Base-by-base conservation (phyloP, 1,140 invertebrate species). In the Ceratina japonica region DNA sequence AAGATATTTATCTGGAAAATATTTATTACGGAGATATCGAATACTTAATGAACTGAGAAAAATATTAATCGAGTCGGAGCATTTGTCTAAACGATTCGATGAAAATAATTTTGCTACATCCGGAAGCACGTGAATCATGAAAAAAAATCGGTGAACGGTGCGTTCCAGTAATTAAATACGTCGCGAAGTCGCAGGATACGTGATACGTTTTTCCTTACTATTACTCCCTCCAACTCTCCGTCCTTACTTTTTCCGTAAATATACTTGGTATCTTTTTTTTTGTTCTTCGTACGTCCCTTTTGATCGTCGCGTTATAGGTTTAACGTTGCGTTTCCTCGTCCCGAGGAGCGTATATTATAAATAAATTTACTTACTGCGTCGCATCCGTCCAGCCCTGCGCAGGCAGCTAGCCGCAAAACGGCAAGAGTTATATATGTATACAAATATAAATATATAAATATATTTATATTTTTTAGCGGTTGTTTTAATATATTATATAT, bases 391-490 rank as follows among this genome's bases (percentile, higher is more conserved):
- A 92, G 88, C 89, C 89, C 83, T 88, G 80, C 37, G 72, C 85
- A 89, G 90, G 89, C 89, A 92, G 87, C 86, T 89, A 91, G 82
- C 75, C 87, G 84, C 87, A 24, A 85, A 87, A 88, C 80, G 85
- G 84, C 81, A 63, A 86, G 80, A 86, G 66, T 83, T 77, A 84
- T 80, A 86, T 82, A n/a, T n/a, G n/a, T n/a, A 88, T 64, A 74
- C 59, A 54, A 63, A 80, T 80, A 78, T 79, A 75, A 74, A 81
- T 84, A 78, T 75, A 86, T 70, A 79, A 72, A 86, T 84, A 80
- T 88, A 87, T 90, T 87, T 90, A 90, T 90, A 90, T 91, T 89
- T 89, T 90, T 88, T 90, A 90, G 85, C 80, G 78, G 83, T 89
- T 89, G 86, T 89, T 89, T 89, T 86, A 86, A 88, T 87, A 80